Base-by-base conservation (phyloP, 2,113 vertebrate species). In the Strix uralensis region DNA sequence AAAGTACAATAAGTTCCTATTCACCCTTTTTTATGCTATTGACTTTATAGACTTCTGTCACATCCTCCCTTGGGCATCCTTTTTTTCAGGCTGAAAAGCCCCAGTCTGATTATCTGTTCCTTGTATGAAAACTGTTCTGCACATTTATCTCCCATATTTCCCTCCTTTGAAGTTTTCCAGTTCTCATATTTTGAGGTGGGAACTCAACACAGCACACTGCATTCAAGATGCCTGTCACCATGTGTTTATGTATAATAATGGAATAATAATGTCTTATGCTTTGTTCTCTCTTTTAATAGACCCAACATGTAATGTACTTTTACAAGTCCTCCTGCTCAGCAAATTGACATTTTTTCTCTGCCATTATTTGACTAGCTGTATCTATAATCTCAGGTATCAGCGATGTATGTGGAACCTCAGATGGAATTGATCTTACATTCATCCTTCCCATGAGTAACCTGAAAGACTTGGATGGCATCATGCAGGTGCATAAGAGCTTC, bases 31-130 rank as follows among this genome's bases (percentile, higher is more conserved):
- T 81, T 51, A 55, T 67, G 25, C 16, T 67, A 91, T 89, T 89
- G 83, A 87, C 94, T 94, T 95, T 91, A 52, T 42, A 89, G 47
- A 30, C 23, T 81, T 95, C 38, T 92, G 83, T 75, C 69, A 57
- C 11, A 20, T 89, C 17, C 19, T 88, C 67, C 65, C 47, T 87
- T 6, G 10, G 65, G 44, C 59, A 47, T 67, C 8, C 10, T 71
- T 75, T 73, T 74, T 86, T 65, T 59, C 29, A 78, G 59, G 32
- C 27, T 92, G 67, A 86, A 92, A 92, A 81, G 8, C 25, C 26
- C 20, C 66, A 40, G n/a, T 55, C n/a, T 67, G 51, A 30, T 88
- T 78, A 62, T 94, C 55, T 92, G 22, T 86, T 92, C 46, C 77
- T 36, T 83, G 36, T 73, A 65, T 9, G 20, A 69, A 78, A 94